Percentiles rank a stretch among this genome's conserved stretches.
These are phyloP conservation scores for Tipula unca DNA, from an alignment of 2,888 invertebrate genomes.

Conservation along the genomic window DNA sequence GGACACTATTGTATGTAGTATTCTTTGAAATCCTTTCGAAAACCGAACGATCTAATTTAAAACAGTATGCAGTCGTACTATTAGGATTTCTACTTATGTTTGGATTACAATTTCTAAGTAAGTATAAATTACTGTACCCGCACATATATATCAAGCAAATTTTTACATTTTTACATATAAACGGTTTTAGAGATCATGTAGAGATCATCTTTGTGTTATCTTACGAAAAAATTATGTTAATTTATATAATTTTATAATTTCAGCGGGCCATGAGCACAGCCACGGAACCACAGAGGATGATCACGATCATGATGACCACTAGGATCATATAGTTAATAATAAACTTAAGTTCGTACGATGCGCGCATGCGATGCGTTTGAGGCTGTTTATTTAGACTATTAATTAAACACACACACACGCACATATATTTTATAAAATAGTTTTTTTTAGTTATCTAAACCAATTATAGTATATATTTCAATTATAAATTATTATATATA, in stretches of 20 bases:
- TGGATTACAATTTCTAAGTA: slow-evolving; percentile 44
- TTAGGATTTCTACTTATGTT: slow-evolving; percentile 67
- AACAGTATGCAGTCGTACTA: slow-evolving; percentile 57
- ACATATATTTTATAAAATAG: background rate
- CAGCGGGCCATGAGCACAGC: slow-evolving; percentile 9
- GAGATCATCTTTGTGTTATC: too few species aligned
- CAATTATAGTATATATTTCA: background rate
- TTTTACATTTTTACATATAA: too few species aligned
- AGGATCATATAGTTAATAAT: background rate
- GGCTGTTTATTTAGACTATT: background rate
- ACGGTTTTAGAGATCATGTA: too few species aligned
- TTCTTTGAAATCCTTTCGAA: slow-evolving; percentile 84
- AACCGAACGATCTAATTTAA: slow-evolving; percentile 45
- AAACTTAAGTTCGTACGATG: background rate
- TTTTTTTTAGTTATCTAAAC: background rate
- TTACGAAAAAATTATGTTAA: too few species aligned
- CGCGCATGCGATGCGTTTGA: background rate
- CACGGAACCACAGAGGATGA: background rate
- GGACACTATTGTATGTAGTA: slow-evolving; percentile 91
- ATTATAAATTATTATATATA: background rate
- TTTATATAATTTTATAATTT: background rate
- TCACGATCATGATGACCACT: background rate
- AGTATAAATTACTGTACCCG: too few species aligned
- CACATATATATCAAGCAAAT: too few species aligned
- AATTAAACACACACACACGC: background rate